Evolutionary conservation across 2,113 vertebrate species (phyloP), one percentile per base, ranked within the genome.

Genomic region (Hemibagrus wyckioides): DNA sequence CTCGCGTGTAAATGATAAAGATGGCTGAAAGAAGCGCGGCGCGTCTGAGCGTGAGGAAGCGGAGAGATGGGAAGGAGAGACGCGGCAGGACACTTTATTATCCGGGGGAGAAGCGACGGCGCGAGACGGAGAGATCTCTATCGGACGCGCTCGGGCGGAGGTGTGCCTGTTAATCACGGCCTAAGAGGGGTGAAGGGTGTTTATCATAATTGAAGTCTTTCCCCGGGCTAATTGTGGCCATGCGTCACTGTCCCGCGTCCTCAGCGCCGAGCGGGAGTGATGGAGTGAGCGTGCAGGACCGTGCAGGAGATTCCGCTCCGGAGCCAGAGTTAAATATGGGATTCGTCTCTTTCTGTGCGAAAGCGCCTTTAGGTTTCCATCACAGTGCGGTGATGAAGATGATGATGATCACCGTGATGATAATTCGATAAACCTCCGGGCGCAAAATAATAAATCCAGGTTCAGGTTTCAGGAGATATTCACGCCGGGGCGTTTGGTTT

Each of bases 201-300:
- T 97, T 97, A 97, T 97, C 96, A 97, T 97, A 97, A 97, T 97
- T 96, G 95, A 97, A 97, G 96, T 97, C 96, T 96, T 96, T 96
- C 96, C 94, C 90, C 28, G 92, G 92, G 95, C 96, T 98, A 97
- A 98, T 98, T 96, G 96, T 95, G 88, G 95, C 95, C 94, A 97
- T 98, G 95, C 94, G 96, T 98, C 97, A 97, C 96, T 97, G 97
- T 97, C 97, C 88, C 36, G 44, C 85, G 90, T 88, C 90, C 14
- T 86, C 71, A 23, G 73, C 59, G 28, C 79, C 28, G 88, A 44
- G 77, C 59, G 30, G 88, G 90, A 92, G 39, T 90, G 94, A 95
- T 95, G 93, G 94, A 95, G 91, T 86, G 89, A 90, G 86, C 90
- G 87, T 91, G 92, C 90, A 93, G 90, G 85, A 89, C 86, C n/a